Evolutionary conservation across 2,113 vertebrate genomes (phyloP).

Genomic region (Dissostichus mawsoni): DNA sequence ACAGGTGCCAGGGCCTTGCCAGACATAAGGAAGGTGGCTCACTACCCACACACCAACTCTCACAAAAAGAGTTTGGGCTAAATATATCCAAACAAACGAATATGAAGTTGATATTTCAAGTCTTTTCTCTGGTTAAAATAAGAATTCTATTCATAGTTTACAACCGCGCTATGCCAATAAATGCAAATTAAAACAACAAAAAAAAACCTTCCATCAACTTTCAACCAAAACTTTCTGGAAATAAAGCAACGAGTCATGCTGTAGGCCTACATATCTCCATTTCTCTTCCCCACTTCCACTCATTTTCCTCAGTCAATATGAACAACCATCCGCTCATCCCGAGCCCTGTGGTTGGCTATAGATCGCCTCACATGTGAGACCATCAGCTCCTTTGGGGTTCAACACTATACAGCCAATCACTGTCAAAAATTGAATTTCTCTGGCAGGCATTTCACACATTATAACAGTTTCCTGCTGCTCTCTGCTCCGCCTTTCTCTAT

Average conservation of each 20-base stretch:
- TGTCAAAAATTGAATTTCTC: constrained; percentile 53
- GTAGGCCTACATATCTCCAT: constrained; percentile 3
- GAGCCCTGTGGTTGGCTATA: constrained; percentile 8
- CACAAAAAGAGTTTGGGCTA: constrained; percentile 6
- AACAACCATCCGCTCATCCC: background rate
- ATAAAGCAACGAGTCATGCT: constrained; percentile 14
- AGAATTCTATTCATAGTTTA: background rate
- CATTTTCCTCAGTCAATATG: background rate
- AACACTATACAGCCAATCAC: constrained; percentile 49
- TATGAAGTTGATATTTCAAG: constrained; percentile 12
- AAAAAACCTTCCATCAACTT: constrained; percentile 10
- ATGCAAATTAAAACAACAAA: constrained; percentile 13
- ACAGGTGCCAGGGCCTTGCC: constrained; percentile 62
- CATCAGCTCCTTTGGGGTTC: constrained; percentile 42
- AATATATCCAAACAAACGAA: constrained; percentile 31
- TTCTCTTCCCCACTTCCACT: constrained; percentile 3
- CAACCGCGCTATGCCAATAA: constrained; percentile 8
- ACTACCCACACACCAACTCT: constrained; percentile 22
- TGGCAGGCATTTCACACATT: constrained; percentile 41
- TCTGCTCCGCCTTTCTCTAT: background rate
- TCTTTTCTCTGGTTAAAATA: constrained; percentile 30
- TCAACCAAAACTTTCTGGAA: constrained; percentile 5
- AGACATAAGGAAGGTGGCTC: constrained; percentile 44
- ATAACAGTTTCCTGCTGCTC: constrained; percentile 7
- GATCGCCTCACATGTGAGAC: constrained; percentile 47